phyloP scores from a whole-genome alignment of 2,888 invertebrate genomes.

The Cremastinae sp. region DNA sequence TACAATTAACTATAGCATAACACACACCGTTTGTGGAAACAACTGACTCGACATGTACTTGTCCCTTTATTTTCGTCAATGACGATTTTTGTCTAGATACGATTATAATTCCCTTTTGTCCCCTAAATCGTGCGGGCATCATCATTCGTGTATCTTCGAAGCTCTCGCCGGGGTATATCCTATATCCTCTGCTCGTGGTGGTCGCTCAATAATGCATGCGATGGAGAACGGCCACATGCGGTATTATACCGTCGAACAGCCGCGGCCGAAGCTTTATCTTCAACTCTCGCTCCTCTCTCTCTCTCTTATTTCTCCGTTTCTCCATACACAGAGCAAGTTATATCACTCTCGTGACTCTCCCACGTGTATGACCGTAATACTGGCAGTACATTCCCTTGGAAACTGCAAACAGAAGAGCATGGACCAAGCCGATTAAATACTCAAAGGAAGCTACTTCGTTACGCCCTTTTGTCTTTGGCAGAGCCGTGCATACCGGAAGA shows the following conservation, averaged over 20 bases:
- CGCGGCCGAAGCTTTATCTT: conserved; percentile 58
- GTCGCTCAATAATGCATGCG: conserved; percentile 70
- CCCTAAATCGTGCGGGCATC: conserved; percentile 61
- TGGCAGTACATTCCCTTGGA: not conserved
- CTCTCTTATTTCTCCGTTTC: conserved; percentile 20
- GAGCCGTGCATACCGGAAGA: not conserved
- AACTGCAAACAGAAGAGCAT: conserved; percentile 28
- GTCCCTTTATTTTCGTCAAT: too few species aligned
- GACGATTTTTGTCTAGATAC: too few species aligned
- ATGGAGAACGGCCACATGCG: conserved; percentile 60
- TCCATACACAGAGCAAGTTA: conserved; percentile 12
- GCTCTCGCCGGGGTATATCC: conserved; percentile 42
- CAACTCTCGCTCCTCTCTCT: conserved; percentile 56
- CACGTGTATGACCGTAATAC: conserved; percentile 10
- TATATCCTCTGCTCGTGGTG: conserved; percentile 36
- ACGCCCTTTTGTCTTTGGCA: conserved; percentile 4
- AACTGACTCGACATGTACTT: too few species aligned
- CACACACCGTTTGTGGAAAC: too few species aligned
- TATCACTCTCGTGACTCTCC: conserved; percentile 23
- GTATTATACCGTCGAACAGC: conserved; percentile 57
- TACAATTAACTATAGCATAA: too few species aligned
- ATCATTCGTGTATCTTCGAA: conserved; percentile 57
- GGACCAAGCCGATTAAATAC: not conserved
- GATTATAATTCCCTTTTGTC: conserved; percentile 73
- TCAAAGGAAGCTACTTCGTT: not conserved